Evolutionary conservation across 2,113 vertebrate genomes (phyloP).

Genomic region (Bagarius yarrelli): DNA sequence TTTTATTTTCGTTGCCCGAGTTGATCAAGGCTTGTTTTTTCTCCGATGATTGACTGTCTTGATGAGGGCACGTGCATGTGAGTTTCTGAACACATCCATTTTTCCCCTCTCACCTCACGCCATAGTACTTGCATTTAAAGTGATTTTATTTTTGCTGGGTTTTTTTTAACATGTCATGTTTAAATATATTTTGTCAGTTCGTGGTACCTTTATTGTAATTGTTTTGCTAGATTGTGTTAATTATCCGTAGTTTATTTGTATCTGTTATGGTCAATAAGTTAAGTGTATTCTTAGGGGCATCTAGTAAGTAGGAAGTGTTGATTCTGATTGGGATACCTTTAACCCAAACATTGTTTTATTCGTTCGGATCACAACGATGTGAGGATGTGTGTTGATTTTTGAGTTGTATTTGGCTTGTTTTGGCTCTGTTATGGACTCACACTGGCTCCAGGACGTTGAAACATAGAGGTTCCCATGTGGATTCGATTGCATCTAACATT

Average conservation of each 20-base stretch:
- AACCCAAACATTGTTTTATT: constrained; percentile 17
- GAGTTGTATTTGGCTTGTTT: constrained; percentile 14
- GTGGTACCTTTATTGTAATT: constrained; percentile 75
- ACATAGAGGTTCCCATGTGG: constrained; percentile 19
- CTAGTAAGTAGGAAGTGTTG: constrained; percentile 37
- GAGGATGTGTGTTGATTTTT: constrained; percentile 25
- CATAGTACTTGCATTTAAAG: constrained; percentile 70
- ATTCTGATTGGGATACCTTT: constrained; percentile 35
- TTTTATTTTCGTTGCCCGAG: constrained; percentile 57
- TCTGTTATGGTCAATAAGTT: constrained; percentile 56
- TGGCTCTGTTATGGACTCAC: neutral
- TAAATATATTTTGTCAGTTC: constrained; percentile 66
- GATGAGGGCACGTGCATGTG: constrained; percentile 60
- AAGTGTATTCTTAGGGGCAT: constrained; percentile 59
- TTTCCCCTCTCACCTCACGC: constrained; percentile 54
- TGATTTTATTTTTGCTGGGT: constrained; percentile 59
- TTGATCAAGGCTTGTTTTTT: constrained; percentile 53
- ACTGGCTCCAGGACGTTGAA: constrained; percentile 16
- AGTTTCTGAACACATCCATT: constrained; percentile 59
- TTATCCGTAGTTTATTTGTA: constrained; percentile 57
- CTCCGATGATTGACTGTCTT: constrained; percentile 57
- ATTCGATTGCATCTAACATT: constrained; percentile 63
- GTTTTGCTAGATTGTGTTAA: constrained; percentile 57
- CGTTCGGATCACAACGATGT: neutral
- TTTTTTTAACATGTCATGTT: constrained; percentile 60